A percentile compares a stretch with the other conserved stretches of the same genome.
Evolutionary conservation across 2,113 vertebrate genomes (phyloP).

Genomic region (Anoura caudifer): DNA sequence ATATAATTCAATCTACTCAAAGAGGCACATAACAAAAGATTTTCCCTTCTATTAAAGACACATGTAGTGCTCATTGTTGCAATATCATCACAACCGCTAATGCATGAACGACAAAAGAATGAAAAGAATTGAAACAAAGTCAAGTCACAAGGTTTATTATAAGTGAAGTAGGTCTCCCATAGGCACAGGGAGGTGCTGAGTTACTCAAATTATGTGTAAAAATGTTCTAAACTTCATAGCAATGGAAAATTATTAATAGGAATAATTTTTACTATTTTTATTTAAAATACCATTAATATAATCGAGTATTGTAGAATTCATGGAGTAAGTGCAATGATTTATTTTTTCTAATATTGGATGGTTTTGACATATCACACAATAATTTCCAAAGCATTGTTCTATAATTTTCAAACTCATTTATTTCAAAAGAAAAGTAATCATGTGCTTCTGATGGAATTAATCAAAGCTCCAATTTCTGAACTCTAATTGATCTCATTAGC

Average conservation of each 20-base stretch:
- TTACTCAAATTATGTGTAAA: neutral
- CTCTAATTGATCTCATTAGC: neutral
- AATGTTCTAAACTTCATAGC: neutral
- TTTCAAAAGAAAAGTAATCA: neutral
- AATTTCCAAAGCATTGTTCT: neutral
- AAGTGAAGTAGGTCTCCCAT: neutral
- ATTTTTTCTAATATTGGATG: neutral
- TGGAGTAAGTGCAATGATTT: neutral
- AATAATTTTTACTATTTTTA: neutral
- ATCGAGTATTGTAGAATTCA: neutral
- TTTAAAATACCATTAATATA: neutral
- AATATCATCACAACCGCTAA: neutral
- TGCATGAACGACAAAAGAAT: neutral
- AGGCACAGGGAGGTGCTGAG: neutral
- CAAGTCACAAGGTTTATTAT: neutral
- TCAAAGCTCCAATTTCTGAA: neutral
- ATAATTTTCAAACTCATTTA: slow-evolving; percentile 16
- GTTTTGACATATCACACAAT: neutral
- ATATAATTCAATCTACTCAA: neutral
- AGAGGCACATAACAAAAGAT: neutral
- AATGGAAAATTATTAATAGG: neutral
- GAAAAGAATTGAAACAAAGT: neutral
- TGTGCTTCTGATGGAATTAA: slow-evolving; percentile 10
- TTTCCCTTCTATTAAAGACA: neutral
- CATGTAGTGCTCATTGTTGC: neutral